phyloP scores from a whole-genome alignment of 2,888 invertebrate genomes.

The Limenitis camilla region DNA sequence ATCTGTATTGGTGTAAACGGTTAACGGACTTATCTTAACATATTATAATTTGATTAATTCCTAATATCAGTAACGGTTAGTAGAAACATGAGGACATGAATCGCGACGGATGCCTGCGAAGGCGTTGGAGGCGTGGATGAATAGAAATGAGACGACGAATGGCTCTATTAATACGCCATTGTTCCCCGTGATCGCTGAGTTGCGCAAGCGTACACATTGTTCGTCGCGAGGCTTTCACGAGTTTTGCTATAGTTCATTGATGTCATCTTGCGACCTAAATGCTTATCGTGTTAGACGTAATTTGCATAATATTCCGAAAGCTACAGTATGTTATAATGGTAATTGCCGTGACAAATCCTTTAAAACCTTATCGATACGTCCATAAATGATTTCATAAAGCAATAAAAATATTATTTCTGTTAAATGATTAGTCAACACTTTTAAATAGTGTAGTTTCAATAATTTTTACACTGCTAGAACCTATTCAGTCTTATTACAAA shows the following conservation, averaged over 20 bases:
- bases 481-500: too few relatives aligned
- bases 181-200: constrained; percentile 59
- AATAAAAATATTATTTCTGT: neutral
- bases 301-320: constrained; percentile 48
- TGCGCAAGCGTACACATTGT: constrained; percentile 72
- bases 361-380: constrained; percentile 6
- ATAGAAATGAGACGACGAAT: constrained; percentile 72
- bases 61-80: neutral
- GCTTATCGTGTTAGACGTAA: constrained; percentile 54
- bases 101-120: constrained; percentile 53
- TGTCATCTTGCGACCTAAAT: constrained; percentile 59
- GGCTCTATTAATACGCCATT: constrained; percentile 71
- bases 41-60: neutral
- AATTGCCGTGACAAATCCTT: constrained; percentile 35
- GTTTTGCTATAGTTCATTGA: constrained; percentile 39
- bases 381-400: neutral
- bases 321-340: constrained; percentile 8
- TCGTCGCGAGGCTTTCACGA: constrained; percentile 61
- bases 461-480: too few relatives aligned
- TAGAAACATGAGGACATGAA: constrained; percentile 50
- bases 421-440: too few relatives aligned
- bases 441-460: neutral
- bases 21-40: neutral
- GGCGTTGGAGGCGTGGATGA: constrained; percentile 72
- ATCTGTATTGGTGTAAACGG: too few relatives aligned